Base-by-base conservation (phyloP, 2,113 vertebrate genomes). In the Corythornis vintsioides region DNA sequence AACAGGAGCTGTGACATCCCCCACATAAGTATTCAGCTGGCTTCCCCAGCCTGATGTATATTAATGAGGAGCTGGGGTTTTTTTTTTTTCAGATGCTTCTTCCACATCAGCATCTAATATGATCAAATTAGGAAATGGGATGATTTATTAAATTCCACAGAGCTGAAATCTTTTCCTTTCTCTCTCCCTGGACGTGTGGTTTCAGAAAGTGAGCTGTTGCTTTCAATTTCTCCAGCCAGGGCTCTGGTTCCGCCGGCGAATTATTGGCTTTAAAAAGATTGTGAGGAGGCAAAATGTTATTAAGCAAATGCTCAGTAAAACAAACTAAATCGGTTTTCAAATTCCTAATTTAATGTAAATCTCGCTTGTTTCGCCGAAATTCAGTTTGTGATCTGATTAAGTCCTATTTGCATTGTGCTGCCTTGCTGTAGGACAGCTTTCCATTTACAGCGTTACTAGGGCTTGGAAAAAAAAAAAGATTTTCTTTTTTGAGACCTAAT, bases 221-320 rank as follows among this genome's bases (percentile, higher is more conserved):
- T 98, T 98, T 98, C 98, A 98, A 98, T 98, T 98, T 98, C 92
- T 97, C 97, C 89, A 56, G 38, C 94, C 16, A 95, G 96, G 95
- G 97, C 97, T 94, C 92, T 86, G 97, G 95, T 97, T 97, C 97
- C 97, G 91, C 98, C 90, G 97, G 91, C 92, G 96, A 97, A 98
- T 98, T 98, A 98, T 98, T 98, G 97, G 93, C 97, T 98, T 97
- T 97, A 97, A 97, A 98, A 98, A 98, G 97, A 98, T 97, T 97
- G 98, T 97, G 96, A 94, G 98, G 92, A 96, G 97, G 96, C 93
- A 10, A 98, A 98, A 98, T 97, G 97, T 98, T 98, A 98, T 98
- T 98, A 98, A 98, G 98, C 98, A 98, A 98, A 98, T 98, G 97
- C 97, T 98, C 98, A 98, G 98, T 98, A 98, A 98, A 98, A 98